Evolutionary conservation across 2,797 vertebrate genomes (phyloP).

Genomic region (Neoniphon sammara): DNA sequence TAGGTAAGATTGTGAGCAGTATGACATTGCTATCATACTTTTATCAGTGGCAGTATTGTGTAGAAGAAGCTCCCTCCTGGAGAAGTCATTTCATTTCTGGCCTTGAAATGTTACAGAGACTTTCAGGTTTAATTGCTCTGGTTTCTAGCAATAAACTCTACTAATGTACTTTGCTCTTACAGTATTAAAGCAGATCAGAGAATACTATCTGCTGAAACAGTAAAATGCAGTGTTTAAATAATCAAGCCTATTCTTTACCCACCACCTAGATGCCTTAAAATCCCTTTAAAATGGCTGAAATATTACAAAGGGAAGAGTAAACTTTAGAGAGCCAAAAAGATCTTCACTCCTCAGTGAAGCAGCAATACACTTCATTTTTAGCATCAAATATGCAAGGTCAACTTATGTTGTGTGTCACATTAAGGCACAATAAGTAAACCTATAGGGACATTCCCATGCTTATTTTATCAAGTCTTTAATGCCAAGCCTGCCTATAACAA

Average conservation of each 20-base stretch:
- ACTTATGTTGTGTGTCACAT: background rate
- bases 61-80: too few species aligned
- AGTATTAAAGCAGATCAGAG: too few species aligned
- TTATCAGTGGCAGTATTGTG: too few species aligned
- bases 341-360: background rate
- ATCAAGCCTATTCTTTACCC: background rate
- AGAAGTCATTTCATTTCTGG: too few species aligned
- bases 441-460: background rate
- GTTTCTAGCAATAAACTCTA: background rate
- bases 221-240: background rate
- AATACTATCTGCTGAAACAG: too few species aligned
- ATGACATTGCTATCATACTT: too few species aligned
- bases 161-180: background rate
- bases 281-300: slow-evolving; percentile 3
- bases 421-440: background rate
- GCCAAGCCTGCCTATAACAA: background rate
- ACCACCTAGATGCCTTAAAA: background rate
- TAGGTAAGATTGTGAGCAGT: too few species aligned
- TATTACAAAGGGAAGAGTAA: slow-evolving; percentile 2
- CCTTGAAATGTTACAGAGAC: background rate
- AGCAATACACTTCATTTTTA: background rate
- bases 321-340: background rate
- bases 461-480: background rate
- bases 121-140: background rate
- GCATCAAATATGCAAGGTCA: background rate